Conservation (phyloP, 2,888 invertebrate species). For the Idaea straminata region DNA sequence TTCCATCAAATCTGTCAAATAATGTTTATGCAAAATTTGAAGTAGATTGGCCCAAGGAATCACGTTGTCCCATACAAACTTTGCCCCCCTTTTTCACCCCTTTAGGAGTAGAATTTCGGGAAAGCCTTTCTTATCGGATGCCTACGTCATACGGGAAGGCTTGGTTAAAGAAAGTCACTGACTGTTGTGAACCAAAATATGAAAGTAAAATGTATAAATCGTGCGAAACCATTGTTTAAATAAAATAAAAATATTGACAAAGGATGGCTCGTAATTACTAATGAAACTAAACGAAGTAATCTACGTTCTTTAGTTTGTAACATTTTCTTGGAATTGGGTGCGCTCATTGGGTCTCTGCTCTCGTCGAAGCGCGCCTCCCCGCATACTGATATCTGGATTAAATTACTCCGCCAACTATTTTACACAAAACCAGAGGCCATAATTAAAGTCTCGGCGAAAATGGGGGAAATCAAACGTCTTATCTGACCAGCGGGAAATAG, state of each 20-base stretch:
- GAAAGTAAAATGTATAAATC: background rate
- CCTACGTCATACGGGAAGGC: too few relatives aligned
- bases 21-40: too few relatives aligned
- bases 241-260: too few relatives aligned
- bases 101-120: too few relatives aligned
- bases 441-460: slow-evolving; percentile 77
- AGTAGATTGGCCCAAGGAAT: too few relatives aligned
- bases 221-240: background rate
- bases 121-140: too few relatives aligned
- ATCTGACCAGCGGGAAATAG: slow-evolving; percentile 77
- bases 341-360: slow-evolving; percentile 53
- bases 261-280: slow-evolving; percentile 6
- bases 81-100: too few relatives aligned
- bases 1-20: too few relatives aligned
- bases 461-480: slow-evolving; percentile 79
- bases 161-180: too few relatives aligned
- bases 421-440: slow-evolving; percentile 78
- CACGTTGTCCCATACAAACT: too few relatives aligned
- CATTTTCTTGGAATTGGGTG: background rate
- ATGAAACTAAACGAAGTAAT: background rate
- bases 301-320: background rate
- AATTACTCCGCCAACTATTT: slow-evolving; percentile 78
- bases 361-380: slow-evolving; percentile 60
- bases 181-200: too few relatives aligned
- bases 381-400: slow-evolving; percentile 75